Evolutionary conservation across 1,140 invertebrate genomes (phyloP).

Genomic region (Pissodes strobi): DNA sequence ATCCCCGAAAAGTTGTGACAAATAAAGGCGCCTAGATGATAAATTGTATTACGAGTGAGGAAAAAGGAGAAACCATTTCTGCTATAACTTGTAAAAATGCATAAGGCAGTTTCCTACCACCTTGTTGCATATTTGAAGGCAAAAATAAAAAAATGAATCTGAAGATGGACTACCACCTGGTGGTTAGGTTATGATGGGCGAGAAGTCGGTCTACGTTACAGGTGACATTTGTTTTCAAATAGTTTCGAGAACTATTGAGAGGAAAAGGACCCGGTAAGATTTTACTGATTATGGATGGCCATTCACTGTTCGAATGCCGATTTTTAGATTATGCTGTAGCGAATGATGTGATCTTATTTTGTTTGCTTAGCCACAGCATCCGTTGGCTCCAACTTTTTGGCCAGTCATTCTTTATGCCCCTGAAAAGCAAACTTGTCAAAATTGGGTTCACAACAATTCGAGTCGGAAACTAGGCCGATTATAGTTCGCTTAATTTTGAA

Average conservation of each 20-base stretch:
- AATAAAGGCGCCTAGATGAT: constrained; percentile 49
- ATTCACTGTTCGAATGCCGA: constrained; percentile 38
- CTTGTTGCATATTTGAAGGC: constrained; percentile 49
- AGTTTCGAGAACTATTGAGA: constrained; percentile 44
- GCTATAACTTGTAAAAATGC: constrained; percentile 47
- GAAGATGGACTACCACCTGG: too few species aligned
- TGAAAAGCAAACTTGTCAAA: too few species aligned
- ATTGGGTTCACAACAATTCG: too few species aligned
- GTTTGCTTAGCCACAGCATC: too few species aligned
- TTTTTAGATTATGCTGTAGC: constrained; percentile 13
- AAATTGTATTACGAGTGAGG: constrained; percentile 41
- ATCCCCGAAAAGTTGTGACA: constrained; percentile 46
- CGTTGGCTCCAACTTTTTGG: too few species aligned
- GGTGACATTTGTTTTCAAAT: constrained; percentile 51
- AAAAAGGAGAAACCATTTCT: too few species aligned
- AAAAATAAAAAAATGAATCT: too few species aligned
- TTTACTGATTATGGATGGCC: constrained; percentile 53
- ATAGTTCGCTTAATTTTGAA: too few species aligned
- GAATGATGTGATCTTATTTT: too few species aligned
- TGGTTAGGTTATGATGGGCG: constrained; percentile 48
- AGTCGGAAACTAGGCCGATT: too few species aligned
- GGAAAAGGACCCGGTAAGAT: constrained; percentile 51
- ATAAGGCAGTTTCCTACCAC: constrained; percentile 46
- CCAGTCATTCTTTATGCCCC: too few species aligned
- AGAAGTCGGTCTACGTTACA: constrained; percentile 53